Evolutionary conservation across 2,113 vertebrate species (phyloP), one percentile per base, ranked within the genome.

Genomic region (Siniperca chuatsi): DNA sequence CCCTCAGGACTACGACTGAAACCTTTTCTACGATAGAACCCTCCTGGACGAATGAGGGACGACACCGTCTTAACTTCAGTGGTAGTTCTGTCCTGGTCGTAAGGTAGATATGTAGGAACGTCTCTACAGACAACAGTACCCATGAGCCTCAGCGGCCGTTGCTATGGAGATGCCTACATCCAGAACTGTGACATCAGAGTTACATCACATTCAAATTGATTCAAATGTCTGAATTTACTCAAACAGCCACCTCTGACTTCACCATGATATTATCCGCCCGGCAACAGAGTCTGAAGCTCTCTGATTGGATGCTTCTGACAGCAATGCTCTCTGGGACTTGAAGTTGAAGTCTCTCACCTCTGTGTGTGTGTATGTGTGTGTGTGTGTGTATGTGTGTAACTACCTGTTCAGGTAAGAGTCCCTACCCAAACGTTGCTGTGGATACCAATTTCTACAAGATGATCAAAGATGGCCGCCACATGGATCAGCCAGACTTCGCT

Each of bases 361-460:
- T 23, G 3, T 50, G 48, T 52, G 4, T 77, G 21, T 75, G 23
- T 69, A 25, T 76, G 29, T 29, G 29, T 29, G 29, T 29, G 29
- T 29, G 29, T 29, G 6, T n/a, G n/a, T n/a, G n/a, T 25, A 25
- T 76, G 20, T 75, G 37, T 67, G 40, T 75, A 25, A 25, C 13
- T 50, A 55, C 70, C 57, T 74, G 9, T 25, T 29, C 91, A 99
- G 98, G 98, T 62, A 96, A 96, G 85, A 98, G 97, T 82, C 98
- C 98, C 0, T 99, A 99, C 73, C 98, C 98, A 0, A 98, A 98
- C 46, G 92, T 98, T 81, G 92, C 96, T 35, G 97, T 99, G 83
- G 97, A 99, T 89, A 96, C 96, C 89, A 97, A 97, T 84, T 99
- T 99, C 95, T 99, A 99, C 79, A 97, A 97, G 86, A 96, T 98